A percentile compares a stretch with the other conserved stretches of the same genome.
Conservation (phyloP, 2,888 invertebrate genomes). For the Timandra comae region DNA sequence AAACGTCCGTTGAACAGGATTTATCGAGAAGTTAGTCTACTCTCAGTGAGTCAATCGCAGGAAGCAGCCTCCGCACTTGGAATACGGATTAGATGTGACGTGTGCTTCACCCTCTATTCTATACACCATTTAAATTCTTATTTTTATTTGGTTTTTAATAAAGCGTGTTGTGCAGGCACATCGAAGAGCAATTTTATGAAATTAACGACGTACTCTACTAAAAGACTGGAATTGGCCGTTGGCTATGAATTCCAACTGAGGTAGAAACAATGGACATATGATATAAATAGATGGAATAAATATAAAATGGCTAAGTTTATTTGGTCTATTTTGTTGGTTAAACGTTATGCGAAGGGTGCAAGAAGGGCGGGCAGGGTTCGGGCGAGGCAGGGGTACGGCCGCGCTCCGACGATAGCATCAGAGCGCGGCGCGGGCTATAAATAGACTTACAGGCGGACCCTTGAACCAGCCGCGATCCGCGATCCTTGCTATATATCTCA, state of each 20-base stretch:
- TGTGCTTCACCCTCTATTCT: conserved; percentile 36
- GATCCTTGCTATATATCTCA: conserved; percentile 24
- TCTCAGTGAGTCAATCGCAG: conserved; percentile 44
- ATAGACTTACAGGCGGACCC: conserved; percentile 67
- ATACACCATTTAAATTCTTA: conserved; percentile 6
- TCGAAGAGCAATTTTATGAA: conserved; percentile 37
- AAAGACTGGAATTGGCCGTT: conserved; percentile 45
- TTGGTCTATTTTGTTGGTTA: conserved; percentile 66
- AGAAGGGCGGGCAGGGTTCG: conserved; percentile 61
- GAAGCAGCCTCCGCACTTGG: conserved; percentile 61
- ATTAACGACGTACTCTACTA: conserved; percentile 43
- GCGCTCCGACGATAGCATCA: conserved; percentile 62
- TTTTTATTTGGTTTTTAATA: no score
- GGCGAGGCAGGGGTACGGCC: conserved; percentile 51
- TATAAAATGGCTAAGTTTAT: conserved; percentile 57
- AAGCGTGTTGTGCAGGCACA: no score
- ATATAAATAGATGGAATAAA: conserved; percentile 70
- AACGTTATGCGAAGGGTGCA: conserved; percentile 67
- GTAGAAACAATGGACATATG: conserved; percentile 67
- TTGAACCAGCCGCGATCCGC: conserved; percentile 68
- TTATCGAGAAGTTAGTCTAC: conserved; percentile 35
- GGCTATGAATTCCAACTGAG: conserved; percentile 62
- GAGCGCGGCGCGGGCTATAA: conserved; percentile 58
- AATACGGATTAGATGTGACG: conserved; percentile 66
- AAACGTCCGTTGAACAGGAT: conserved; percentile 24